A percentile compares a stretch with the other conserved stretches of the same genome.
phyloP scores from a whole-genome alignment of 30 jellyfish, hydroid and myxozoan genomes.

The Mastigias papua region DNA sequence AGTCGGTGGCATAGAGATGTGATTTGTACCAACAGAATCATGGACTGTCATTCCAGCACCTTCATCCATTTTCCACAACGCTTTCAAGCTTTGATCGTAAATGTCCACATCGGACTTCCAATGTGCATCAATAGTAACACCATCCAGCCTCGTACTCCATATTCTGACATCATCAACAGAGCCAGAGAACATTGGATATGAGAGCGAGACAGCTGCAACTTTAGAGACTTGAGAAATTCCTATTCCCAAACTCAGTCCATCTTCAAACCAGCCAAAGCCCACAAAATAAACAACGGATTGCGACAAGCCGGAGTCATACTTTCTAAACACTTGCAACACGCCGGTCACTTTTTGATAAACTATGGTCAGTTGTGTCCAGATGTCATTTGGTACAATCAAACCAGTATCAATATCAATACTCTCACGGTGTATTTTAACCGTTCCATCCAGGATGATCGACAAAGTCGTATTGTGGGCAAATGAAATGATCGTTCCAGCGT shows the following conservation, averaged over 20 bases:
- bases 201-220: conserved; percentile 17
- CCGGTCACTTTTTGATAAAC: conserved; percentile 63
- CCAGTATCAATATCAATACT: conserved; percentile 42
- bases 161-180: conserved; percentile 42
- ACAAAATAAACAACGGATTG: conserved; percentile 42
- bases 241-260: conserved; percentile 60
- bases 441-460: conserved; percentile 24
- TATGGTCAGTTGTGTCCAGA: conserved; percentile 66
- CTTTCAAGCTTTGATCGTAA: conserved; percentile 23
- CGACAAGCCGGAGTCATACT: conserved; percentile 5
- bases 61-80: conserved; percentile 73
- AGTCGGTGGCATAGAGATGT: conserved; percentile 55
- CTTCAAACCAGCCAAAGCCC: conserved; percentile 50
- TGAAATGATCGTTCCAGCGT: conserved; percentile 61
- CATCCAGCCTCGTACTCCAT: conserved; percentile 50
- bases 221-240: conserved; percentile 45
- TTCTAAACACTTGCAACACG: conserved; percentile 51
- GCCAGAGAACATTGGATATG: conserved; percentile 46
- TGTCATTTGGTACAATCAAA: not conserved
- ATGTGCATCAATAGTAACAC: conserved; percentile 55
- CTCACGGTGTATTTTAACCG: conserved; percentile 36
- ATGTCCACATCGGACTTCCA: conserved; percentile 26
- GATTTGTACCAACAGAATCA: conserved; percentile 41
- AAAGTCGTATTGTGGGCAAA: conserved; percentile 44
- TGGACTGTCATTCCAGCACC: conserved; percentile 48